Conservation (phyloP, 2,797 vertebrate species). For the Enoplosus armatus region DNA sequence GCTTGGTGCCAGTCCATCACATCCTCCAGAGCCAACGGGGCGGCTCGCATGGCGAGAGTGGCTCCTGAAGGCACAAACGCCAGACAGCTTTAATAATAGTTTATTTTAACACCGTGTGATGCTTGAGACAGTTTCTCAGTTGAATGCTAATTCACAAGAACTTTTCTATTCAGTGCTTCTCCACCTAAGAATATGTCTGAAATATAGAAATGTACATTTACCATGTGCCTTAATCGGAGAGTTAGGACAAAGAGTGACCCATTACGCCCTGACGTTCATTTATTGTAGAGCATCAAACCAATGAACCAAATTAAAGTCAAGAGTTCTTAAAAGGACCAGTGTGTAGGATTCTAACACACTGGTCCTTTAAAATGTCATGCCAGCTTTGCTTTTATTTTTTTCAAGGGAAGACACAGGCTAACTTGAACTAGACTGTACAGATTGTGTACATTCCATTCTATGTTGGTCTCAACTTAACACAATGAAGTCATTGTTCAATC, state of each 20-base stretch:
- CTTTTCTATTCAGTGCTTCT: not conserved
- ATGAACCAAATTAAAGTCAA: slow-evolving; percentile 24
- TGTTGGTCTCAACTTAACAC: slow-evolving; percentile 9
- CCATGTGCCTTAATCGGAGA: not conserved
- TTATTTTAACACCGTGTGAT: not conserved
- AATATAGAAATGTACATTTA: not conserved
- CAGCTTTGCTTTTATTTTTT: not conserved
- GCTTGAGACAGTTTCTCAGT: not conserved
- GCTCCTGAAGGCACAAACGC: slow-evolving; percentile 85
- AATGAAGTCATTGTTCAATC: slow-evolving; percentile 19
- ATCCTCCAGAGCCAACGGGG: slow-evolving; percentile 93
- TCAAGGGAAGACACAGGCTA: not conserved
- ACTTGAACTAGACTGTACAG: not conserved
- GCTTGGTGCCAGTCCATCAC: slow-evolving; percentile 96
- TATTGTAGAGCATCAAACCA: slow-evolving; percentile 1
- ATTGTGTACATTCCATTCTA: slow-evolving; percentile 20
- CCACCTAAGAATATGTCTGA: not conserved
- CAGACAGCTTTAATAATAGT: not conserved
- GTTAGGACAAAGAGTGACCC: not conserved
- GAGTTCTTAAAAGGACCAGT: no score
- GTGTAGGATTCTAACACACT: no score
- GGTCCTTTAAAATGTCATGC: no score
- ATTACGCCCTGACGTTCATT: not conserved
- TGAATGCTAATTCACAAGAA: not conserved
- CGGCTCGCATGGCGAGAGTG: slow-evolving; percentile 95